Evolutionary conservation across 2,113 vertebrate species (phyloP).

Genomic region (Malurus alboscapulatus): DNA sequence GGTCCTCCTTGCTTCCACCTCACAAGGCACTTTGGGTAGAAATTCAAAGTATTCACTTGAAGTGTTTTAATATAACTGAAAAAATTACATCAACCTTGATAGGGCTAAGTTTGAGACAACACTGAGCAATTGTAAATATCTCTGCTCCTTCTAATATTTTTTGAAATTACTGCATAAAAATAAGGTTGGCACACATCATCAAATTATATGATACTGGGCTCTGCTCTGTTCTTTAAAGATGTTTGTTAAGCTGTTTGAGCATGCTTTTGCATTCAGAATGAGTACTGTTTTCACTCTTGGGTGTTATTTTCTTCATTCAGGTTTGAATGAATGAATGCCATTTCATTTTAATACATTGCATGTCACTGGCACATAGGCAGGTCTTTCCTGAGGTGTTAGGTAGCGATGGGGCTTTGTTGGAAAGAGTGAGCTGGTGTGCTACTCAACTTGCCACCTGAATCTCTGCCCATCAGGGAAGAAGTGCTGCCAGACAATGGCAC

Average conservation of each 20-base stretch:
- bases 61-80: neutral
- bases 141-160: neutral
- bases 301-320: neutral
- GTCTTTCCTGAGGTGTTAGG: neutral
- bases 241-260: neutral
- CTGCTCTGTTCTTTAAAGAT: neutral
- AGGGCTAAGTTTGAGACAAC: neutral
- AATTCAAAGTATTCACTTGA: neutral
- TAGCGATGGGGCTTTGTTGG: neutral
- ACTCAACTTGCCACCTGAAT: neutral
- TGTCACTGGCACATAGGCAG: neutral
- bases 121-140: neutral
- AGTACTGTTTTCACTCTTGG: neutral
- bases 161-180: neutral
- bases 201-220: neutral
- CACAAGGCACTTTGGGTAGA: neutral
- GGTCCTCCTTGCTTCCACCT: neutral
- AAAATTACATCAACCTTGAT: neutral
- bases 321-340: neutral
- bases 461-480: neutral
- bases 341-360: neutral
- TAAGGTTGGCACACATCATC: neutral
- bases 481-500: fast-evolving
- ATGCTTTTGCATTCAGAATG: neutral
- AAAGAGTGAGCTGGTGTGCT: neutral